Base-by-base conservation (phyloP, 2,797 vertebrate genomes). In the Myoxocephalus aenaeus region DNA sequence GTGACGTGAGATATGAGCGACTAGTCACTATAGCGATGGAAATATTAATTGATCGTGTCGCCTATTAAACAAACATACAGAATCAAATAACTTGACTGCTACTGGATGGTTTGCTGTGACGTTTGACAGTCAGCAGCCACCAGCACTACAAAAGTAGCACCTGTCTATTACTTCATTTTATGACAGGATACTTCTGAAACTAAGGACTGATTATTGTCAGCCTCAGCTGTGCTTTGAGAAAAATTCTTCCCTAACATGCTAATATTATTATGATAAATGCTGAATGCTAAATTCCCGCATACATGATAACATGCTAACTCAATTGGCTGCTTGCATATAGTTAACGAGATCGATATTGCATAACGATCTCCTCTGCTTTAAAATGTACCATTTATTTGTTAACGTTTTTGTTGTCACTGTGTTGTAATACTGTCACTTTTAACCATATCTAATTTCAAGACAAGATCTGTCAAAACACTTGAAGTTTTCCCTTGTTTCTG, bases 401-500 rank as follows among this genome's bases (percentile, higher is more conserved):
- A 15, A 14, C 1, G 22, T 29, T 46, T 65, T 18, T 59, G 4
- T 42, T 13, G 3, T 34, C 38, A 50, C 4, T 32, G 0, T 67
- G 17, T 56, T 15, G 18, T 56, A 25, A n/a, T 20, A 42, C 69
- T 63, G n/a, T 36, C 44, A 36, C 12, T 4, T 61, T 2, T 63
- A 3, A n/a, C 56, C 29, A 36, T n/a, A 36, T 64, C 29, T 70
- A 2, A 54, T 68, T 29, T 46, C 7, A 40, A 62, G 10, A 25
- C 14, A n/a, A n/a, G 3, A 9, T 18, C 27, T 56, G 13, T 32
- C 25, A 29, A 65, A 61, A 29, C 10, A 11, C 0, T 58, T 77
- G 4, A 77, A 11, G 7, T 17, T 54, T 3, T 77, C 6, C 3
- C 17, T 38, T 7, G 14, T 80, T 42, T 70, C n/a, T 82, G 10